Evolutionary conservation across 1,140 invertebrate species (phyloP), one percentile per base, ranked within the genome.

Genomic region (Drosophila pallidifrons): DNA sequence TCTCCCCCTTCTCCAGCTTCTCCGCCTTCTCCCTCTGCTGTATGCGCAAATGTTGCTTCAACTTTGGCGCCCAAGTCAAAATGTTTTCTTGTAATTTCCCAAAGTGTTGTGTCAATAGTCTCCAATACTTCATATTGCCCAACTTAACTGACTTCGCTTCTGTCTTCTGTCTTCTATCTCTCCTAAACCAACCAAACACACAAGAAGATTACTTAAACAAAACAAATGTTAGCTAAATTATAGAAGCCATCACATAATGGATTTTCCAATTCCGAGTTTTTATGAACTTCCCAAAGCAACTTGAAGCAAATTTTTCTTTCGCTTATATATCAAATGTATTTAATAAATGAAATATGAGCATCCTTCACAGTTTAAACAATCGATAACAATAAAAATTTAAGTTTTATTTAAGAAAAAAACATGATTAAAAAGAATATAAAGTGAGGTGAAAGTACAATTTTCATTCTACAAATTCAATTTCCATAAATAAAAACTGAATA

Each of bases 51-150:
- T 38, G 7, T 10, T 49, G 65, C 69, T 66, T 64, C 51, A 66
- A 67, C 72, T 77, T 71, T 82, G 45, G 41, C 55, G 52, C 80
- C 49, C 59, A 46, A 66, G 71, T 76, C 59, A 54, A 65, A 88
- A 80, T 82, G 77, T 69, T 87, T 79, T 80, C 64, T 77, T 87
- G 77, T 79, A 89, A 88, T 88, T 82, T 85, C 68, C 66, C 77
- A 71, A 82, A 88, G 85, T 88, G 85, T 88, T 81, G 85, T 81
- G 85, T 89, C 85, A 88, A 88, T 89, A 89, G 65, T 61, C 47
- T 8, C n/a, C 28, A 46, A 38, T 67, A 30, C 63, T 41, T 58
- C 15, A 20, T 45, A 8, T 43, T 38, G 46, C 20, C 38, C 67
- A 38, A 43, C 32, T 20, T 6, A 28, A 15, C 52, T 32, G 25